Base-by-base conservation (phyloP, 2,888 invertebrate species). In the Liposcelis brunnea region DNA sequence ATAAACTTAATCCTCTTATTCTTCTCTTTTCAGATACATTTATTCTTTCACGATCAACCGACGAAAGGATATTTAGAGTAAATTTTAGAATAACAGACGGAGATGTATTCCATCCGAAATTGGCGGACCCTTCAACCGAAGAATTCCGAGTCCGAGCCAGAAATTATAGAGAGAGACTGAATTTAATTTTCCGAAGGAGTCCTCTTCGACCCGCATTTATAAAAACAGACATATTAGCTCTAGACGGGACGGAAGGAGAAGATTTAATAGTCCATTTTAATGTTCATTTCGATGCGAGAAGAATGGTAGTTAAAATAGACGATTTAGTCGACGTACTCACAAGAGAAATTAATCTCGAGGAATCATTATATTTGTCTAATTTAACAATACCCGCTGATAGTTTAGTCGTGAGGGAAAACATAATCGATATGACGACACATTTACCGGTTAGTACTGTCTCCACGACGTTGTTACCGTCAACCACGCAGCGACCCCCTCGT, bases 201-300 rank as follows among this genome's bases (percentile, higher is more conserved):
- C 72, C 77, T 54, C 67, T 85, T 32, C 71, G 77, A 51, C 74
- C 80, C 52, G 78, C 83, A 47, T 89, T 83, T 60, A 70, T 81
- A 49, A 74, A 77, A 16, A 77, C 80, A 21, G 87, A 89, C 59
- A 77, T 87, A 47, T 68, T 89, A 44, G 87, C 87, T 16, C 70
- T 89, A 44, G 87, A 89, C 61, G 85, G 81, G 86, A 67, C 69
- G 46, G 78, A 78, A 55, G 74, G 72, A 33, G 72, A 77, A 47
- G 81, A 83, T 49, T 68, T 85, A 44, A 74, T 81, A 42, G 80
- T 90, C 0, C 85, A 87, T 58, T 89, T 90, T 59, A 85, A 86
- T 58, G 70, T 89, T 45, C 77, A 80, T 45, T 84, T 90, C 55
- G 84, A 89, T 64, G 82, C 85, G 1, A 75, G 79, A 49, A 71